phyloP scores from a whole-genome alignment of 2,888 invertebrate species.

The Philereme transversata region DNA sequence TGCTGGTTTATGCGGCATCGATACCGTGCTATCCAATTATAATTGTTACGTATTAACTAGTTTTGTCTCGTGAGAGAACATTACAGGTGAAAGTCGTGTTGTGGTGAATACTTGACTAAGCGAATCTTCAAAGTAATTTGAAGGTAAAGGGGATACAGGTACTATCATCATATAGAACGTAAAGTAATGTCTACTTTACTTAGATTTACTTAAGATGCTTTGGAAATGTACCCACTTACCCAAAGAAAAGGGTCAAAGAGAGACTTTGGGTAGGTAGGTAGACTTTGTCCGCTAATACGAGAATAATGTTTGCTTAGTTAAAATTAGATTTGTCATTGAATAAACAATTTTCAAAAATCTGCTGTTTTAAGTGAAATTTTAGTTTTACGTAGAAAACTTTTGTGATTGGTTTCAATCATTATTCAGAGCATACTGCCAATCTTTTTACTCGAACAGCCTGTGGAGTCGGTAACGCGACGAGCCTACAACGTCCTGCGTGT shows the following conservation, averaged over 20 bases:
- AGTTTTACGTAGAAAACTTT: no score
- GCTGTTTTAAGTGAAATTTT: no score
- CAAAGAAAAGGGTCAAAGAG: no score
- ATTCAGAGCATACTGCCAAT: no score
- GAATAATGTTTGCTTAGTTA: neutral
- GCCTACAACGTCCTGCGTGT: no score
- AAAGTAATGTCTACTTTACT: neutral
- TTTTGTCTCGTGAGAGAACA: constrained; percentile 28
- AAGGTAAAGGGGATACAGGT: constrained; percentile 7
- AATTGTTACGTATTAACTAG: constrained; percentile 7
- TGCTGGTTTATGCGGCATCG: neutral
- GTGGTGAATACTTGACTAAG: constrained; percentile 38
- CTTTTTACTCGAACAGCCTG: no score
- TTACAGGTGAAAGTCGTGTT: constrained; percentile 31
- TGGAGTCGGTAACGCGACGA: no score
- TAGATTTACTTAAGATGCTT: neutral
- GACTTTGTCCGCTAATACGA: no score
- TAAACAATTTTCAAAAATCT: no score
- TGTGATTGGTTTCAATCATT: no score
- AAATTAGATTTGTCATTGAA: neutral
- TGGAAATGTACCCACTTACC: no score
- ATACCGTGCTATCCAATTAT: neutral
- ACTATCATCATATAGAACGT: constrained; percentile 2
- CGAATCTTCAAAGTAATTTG: constrained; percentile 23
- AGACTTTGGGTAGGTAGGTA: no score